Percentiles rank a stretch among this genome's conserved stretches.
These are phyloP conservation scores for Cylas formicarius DNA, from an alignment of 1,140 invertebrate species.

Conservation along the genomic window DNA sequence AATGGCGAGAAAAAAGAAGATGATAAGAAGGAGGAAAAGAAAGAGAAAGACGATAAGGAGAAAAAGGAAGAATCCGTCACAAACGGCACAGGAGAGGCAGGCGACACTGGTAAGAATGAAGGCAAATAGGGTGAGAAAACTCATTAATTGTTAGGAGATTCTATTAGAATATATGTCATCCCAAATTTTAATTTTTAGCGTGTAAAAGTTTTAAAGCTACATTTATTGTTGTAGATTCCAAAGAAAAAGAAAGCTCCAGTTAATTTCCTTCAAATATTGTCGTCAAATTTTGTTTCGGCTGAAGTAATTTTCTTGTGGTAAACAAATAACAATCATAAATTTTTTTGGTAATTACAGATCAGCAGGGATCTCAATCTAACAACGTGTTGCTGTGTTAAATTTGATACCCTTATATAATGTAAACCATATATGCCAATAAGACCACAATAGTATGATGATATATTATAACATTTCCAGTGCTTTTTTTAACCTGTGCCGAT, in stretches of 20 bases:
- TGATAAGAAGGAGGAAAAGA: constrained; percentile 51
- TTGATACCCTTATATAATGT: too few species aligned
- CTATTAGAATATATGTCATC: constrained; percentile 12
- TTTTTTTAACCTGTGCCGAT: too few species aligned
- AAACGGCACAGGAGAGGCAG: constrained; percentile 45
- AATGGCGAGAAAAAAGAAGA: constrained; percentile 54
- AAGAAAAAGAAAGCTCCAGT: constrained; percentile 2
- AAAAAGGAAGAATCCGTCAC: constrained; percentile 49
- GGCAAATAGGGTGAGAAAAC: constrained; percentile 14
- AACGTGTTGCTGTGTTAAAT: constrained; percentile 18
- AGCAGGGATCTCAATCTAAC: constrained; percentile 17
- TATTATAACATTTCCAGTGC: too few species aligned
- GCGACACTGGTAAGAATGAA: constrained; percentile 44
- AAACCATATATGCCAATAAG: too few species aligned
- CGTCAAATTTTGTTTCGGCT: background rate
- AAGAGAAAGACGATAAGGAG: constrained; percentile 48
- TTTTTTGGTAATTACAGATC: background rate
- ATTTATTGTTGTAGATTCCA: constrained; percentile 7
- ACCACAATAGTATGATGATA: too few species aligned
- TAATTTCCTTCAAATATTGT: constrained; percentile 1
- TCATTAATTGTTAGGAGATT: constrained; percentile 17
- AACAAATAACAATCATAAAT: constrained; percentile 1
- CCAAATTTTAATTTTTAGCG: constrained; percentile 2
- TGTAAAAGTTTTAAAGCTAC: background rate
- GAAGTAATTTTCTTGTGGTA: background rate